These are phyloP conservation scores for Lacerta bilineata DNA, from an alignment of 2,797 vertebrate genomes.

Conservation along the genomic window DNA sequence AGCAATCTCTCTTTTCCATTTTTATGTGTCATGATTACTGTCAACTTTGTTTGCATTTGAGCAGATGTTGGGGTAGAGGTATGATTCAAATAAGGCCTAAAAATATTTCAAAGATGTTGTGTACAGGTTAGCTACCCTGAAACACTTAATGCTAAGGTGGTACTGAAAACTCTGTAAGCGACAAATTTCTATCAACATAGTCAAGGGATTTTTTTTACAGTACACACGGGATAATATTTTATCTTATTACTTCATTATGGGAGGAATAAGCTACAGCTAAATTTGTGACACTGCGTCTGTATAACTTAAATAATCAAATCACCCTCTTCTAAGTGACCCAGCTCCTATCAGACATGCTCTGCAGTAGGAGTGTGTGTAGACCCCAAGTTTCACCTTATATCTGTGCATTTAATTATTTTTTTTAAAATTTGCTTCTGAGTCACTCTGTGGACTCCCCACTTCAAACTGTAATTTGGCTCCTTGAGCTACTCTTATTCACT, in stretches of 20 bases:
- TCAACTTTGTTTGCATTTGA: not conserved
- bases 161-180: not conserved
- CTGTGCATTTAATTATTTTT: no score
- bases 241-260: not conserved
- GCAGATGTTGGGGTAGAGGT: conserved; percentile 14
- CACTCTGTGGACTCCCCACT: no score
- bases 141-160: not conserved
- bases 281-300: not conserved
- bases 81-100: conserved; percentile 7
- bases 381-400: no score
- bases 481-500: no score
- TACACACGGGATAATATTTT: not conserved
- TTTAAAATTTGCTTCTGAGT: no score
- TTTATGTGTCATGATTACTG: not conserved
- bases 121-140: conserved; percentile 10
- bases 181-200: not conserved
- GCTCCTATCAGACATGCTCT: no score
- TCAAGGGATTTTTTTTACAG: not conserved
- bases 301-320: not conserved
- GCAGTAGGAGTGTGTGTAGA: no score
- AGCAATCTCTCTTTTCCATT: not conserved
- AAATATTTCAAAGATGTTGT: conserved; percentile 20
- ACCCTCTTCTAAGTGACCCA: not conserved
- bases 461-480: no score
- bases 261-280: not conserved